These are phyloP conservation scores for Malurus elegans DNA, from an alignment of 2,113 vertebrate species.

Conservation along the genomic window DNA sequence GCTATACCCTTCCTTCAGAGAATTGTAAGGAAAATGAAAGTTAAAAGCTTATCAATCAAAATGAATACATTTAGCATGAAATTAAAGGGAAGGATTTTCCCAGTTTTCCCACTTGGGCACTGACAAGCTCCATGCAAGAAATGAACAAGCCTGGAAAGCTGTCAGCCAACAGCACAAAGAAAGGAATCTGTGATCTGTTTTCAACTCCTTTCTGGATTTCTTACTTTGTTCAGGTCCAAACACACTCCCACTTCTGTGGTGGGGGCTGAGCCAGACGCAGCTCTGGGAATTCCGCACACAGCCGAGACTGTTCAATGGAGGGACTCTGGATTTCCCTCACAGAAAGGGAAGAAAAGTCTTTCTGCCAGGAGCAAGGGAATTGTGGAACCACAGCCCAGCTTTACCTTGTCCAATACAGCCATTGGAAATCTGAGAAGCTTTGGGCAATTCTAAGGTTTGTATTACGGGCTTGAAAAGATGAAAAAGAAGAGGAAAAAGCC, in stretches of 20 bases:
- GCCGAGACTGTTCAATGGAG: rapidly evolving
- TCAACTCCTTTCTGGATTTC: background rate
- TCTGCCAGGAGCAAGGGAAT: background rate
- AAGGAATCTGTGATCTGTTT: background rate
- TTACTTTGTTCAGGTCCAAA: background rate
- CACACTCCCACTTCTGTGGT: rapidly evolving
- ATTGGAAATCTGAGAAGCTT: rapidly evolving
- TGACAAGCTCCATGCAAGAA: background rate
- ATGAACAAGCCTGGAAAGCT: background rate
- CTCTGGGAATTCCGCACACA: background rate
- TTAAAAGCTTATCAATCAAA: background rate
- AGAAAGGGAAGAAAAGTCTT: background rate
- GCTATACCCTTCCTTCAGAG: background rate
- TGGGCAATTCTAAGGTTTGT: background rate
- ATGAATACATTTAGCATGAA: background rate
- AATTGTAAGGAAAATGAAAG: background rate
- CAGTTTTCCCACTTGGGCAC: background rate
- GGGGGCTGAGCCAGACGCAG: background rate
- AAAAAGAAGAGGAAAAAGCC: background rate
- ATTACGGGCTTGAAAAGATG: background rate
- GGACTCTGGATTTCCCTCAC: background rate
- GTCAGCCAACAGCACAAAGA: background rate
- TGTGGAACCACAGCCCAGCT: background rate
- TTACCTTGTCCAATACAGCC: background rate
- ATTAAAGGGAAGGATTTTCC: background rate